Percentiles rank a stretch among this genome's conserved stretches.
Conservation (phyloP, 2,797 vertebrate genomes). For the Denticeps clupeoides region DNA sequence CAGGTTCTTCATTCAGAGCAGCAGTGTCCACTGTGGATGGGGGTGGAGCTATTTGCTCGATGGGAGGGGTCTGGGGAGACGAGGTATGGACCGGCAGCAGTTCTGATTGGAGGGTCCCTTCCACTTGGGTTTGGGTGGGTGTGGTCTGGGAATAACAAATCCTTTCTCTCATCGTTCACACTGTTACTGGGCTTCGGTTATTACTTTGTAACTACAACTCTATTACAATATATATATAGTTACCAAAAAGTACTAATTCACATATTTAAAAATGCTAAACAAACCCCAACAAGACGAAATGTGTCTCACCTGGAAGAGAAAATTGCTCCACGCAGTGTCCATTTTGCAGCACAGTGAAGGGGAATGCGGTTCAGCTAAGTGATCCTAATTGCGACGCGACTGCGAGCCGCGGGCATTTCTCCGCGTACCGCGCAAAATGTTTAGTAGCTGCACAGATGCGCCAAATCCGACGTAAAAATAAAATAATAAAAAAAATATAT, state of each 20-base stretch:
- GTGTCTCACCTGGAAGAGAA: slow-evolving; percentile 68
- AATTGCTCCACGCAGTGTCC: slow-evolving; percentile 73
- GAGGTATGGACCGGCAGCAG: slow-evolving; percentile 71
- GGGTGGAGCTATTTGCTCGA: slow-evolving; percentile 61
- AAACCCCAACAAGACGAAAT: not conserved
- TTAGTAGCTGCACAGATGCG: too few species aligned
- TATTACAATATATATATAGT: not conserved
- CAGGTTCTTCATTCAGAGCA: slow-evolving; percentile 66
- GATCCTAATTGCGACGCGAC: slow-evolving; percentile 36
- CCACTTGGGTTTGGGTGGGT: slow-evolving; percentile 69
- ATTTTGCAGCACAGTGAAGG: slow-evolving; percentile 59
- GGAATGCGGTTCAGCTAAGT: slow-evolving; percentile 50
- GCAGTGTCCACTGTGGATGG: slow-evolving; percentile 77
- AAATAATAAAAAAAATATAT: too few species aligned
- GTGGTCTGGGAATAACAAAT: slow-evolving; percentile 66
- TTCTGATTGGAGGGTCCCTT: slow-evolving; percentile 80
- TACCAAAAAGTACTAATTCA: not conserved
- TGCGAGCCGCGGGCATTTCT: slow-evolving; percentile 35
- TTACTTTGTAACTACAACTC: not conserved
- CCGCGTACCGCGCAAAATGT: too few species aligned
- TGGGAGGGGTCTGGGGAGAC: slow-evolving; percentile 63
- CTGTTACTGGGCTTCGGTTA: slow-evolving; percentile 3
- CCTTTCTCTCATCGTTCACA: slow-evolving; percentile 24
- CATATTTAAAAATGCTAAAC: not conserved
- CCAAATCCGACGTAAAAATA: too few species aligned